phyloP scores from a whole-genome alignment of 2,797 vertebrate genomes.

The Paguma larvata region DNA sequence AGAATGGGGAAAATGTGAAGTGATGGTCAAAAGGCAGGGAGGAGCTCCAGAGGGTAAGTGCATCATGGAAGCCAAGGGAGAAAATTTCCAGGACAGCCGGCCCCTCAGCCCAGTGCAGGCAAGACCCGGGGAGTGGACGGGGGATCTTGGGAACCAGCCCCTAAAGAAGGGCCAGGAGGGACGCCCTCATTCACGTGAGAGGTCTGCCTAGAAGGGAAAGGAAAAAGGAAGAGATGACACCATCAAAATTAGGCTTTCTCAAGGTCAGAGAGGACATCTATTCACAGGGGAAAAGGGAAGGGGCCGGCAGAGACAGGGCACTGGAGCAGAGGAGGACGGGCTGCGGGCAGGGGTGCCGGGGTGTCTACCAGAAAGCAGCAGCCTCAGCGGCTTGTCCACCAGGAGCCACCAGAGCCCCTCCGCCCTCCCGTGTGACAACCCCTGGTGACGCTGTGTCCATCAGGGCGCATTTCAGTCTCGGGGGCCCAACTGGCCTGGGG shows the following conservation, averaged over 20 bases:
- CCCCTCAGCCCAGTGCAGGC: background rate
- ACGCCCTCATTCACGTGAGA: fast-evolving
- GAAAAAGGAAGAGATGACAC: background rate
- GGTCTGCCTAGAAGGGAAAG: background rate
- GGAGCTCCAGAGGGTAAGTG: background rate
- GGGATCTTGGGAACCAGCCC: background rate
- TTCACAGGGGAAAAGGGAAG: background rate
- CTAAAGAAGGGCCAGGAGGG: background rate
- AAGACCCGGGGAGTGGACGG: background rate
- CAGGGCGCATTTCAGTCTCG: background rate
- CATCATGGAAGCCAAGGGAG: background rate
- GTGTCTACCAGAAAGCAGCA: background rate
- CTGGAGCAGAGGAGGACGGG: background rate
- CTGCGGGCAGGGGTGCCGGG: background rate
- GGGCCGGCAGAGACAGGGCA: background rate
- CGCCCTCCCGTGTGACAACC: background rate
- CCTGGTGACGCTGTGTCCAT: background rate
- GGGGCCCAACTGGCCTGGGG: background rate
- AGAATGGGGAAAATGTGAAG: background rate
- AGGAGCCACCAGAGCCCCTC: background rate
- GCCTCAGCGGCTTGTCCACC: background rate
- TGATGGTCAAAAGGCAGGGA: background rate
- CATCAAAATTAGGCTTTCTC: background rate
- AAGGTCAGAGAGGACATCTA: background rate
- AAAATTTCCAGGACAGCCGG: background rate